Evolutionary conservation across 2,113 vertebrate genomes (phyloP).

Genomic region (Actinemys pallida): DNA sequence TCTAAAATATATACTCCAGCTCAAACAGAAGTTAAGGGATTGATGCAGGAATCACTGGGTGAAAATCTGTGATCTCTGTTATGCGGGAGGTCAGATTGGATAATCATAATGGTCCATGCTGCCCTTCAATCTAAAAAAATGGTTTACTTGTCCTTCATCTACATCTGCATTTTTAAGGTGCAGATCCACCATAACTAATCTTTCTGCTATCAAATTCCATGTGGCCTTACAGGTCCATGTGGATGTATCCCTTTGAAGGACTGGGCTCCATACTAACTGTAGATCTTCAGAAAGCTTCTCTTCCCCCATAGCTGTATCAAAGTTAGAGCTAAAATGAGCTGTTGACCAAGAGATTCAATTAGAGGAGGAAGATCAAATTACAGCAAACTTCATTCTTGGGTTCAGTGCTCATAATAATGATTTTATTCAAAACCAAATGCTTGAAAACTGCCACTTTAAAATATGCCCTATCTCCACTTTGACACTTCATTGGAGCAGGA

Average conservation of each 20-base stretch:
- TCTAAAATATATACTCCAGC: not conserved
- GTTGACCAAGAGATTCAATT: not conserved
- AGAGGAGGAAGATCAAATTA: slow-evolving; percentile 4
- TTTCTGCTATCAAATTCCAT: not conserved
- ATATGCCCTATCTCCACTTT: not conserved
- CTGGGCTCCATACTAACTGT: not conserved
- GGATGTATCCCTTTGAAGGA: not conserved
- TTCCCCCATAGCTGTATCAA: not conserved
- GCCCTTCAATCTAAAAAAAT: not conserved
- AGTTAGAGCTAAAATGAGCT: slow-evolving; percentile 7
- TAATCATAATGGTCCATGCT: not conserved
- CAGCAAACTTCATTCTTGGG: not conserved
- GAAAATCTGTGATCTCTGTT: not conserved
- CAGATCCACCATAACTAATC: not conserved
- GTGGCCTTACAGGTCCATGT: not conserved
- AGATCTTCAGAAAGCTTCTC: not conserved
- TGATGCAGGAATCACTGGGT: not conserved
- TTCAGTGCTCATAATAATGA: slow-evolving; percentile 6
- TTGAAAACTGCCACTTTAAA: slow-evolving; percentile 31
- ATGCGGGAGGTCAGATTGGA: not conserved
- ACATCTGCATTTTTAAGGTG: fast-evolving
- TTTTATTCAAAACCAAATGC: slow-evolving; percentile 25
- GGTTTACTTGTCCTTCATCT: not conserved
- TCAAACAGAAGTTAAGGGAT: not conserved
- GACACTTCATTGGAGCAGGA: not conserved